These are phyloP conservation scores for Paramormyrops hopkinsi DNA, from an alignment of 2,797 vertebrate genomes.

Conservation along the genomic window DNA sequence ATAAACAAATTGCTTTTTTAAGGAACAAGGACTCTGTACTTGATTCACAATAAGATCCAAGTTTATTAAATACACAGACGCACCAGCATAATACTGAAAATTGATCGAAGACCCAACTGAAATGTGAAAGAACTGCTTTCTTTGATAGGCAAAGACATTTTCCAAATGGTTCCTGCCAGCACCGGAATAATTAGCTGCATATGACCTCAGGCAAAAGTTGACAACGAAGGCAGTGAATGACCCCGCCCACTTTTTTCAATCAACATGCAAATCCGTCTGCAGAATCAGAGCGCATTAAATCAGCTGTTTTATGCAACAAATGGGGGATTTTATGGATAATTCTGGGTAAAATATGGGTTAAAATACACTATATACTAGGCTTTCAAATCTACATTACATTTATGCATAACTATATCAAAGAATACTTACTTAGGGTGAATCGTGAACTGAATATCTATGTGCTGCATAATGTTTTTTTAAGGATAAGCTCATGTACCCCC, in stretches of 20 bases:
- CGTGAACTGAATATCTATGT: not conserved
- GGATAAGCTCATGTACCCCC: not conserved
- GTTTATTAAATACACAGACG: not conserved
- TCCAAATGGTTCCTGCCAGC: not conserved
- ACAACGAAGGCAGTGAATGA: not conserved
- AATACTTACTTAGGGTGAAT: not conserved
- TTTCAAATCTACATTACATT: not conserved
- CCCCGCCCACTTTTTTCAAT: not conserved
- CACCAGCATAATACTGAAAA: not conserved
- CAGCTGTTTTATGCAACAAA: not conserved
- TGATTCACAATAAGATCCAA: not conserved
- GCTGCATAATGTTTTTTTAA: not conserved
- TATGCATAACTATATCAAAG: not conserved
- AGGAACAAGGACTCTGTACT: not conserved
- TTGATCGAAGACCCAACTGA: not conserved
- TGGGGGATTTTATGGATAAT: not conserved
- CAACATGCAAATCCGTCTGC: not conserved
- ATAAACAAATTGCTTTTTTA: conserved; percentile 2
- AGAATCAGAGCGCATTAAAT: not conserved
- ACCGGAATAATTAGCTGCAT: not conserved
- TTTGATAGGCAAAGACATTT: not conserved
- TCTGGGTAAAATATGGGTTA: not conserved
- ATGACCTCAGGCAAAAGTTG: not conserved
- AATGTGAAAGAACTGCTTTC: not conserved
- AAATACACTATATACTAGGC: not conserved